Evolutionary conservation across 1,140 invertebrate species (phyloP).

Genomic region (Rhagoletis zephyria): DNA sequence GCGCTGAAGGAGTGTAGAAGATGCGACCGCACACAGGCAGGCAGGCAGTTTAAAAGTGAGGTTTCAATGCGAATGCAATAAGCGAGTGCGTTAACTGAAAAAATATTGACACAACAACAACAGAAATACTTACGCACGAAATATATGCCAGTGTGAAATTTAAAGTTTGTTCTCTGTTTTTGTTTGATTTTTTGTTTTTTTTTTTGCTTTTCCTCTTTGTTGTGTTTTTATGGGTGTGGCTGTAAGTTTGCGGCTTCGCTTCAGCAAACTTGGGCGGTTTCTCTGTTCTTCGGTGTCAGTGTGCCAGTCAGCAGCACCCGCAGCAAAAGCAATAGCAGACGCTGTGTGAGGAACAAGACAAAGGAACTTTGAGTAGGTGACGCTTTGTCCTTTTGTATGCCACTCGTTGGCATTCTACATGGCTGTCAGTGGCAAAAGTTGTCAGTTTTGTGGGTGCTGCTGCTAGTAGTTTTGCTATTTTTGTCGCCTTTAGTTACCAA

Average conservation of each 20-base stretch:
- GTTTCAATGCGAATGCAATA: constrained; percentile 26
- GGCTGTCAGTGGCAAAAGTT: constrained; percentile 11
- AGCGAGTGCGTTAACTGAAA: not conserved
- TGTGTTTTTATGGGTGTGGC: constrained; percentile 7
- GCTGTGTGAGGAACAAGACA: not conserved
- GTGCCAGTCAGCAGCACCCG: not conserved
- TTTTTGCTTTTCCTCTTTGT: not conserved
- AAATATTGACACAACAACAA: constrained; percentile 42
- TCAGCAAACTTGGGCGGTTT: constrained; percentile 42
- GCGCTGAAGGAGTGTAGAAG: not conserved
- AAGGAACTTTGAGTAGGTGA: constrained; percentile 28
- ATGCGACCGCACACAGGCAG: not conserved
- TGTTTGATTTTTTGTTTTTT: too few relatives aligned
- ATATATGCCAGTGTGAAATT: constrained; percentile 38
- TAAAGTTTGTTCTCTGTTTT: not conserved
- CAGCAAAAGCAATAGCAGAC: not conserved
- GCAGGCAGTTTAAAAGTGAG: not conserved
- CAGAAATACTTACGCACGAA: not conserved
- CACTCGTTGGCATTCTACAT: not conserved
- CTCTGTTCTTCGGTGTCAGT: constrained; percentile 40
- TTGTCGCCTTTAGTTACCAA: not conserved
- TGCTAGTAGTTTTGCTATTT: constrained; percentile 2
- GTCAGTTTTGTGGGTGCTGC: not conserved
- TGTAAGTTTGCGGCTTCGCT: constrained; percentile 22
- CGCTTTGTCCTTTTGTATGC: constrained; percentile 24